Evolutionary conservation across 2,113 vertebrate genomes (phyloP), one percentile per base, ranked within the genome.

Genomic region (Larimichthys crocea): DNA sequence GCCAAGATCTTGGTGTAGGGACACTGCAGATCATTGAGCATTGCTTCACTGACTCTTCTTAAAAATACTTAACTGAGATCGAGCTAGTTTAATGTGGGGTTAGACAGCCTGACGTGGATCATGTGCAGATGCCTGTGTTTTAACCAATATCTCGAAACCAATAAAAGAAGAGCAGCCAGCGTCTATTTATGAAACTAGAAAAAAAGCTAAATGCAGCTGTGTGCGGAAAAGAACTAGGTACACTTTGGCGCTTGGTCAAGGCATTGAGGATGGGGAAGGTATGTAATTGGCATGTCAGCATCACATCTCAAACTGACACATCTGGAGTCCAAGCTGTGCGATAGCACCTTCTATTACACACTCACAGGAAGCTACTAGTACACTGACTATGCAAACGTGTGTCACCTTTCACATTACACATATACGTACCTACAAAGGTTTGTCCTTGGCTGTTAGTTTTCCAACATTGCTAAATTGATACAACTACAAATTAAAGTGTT

Each of bases 191-290:
- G 20, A 44, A 53, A 74, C 26, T 12, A 40, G 20, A 9, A 65
- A 57, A 65, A 55, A 55, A 53, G 19, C 62, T 84, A 53, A 77
- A 74, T 22, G 5, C 73, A 82, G 79, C 59, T 71, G 76, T 71
- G 76, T 59, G 65, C 15, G 15, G 70, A 66, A 63, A 48, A 68
- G 24, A 85, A 65, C 49, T 17, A 2, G 52, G 40, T 71, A 79
- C 71, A 62, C 75, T 82, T 83, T 17, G 81, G 85, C 76, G 87
- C 76, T 85, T 82, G 80, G 78, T 87, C 80, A 86, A 89, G 89
- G 89, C 85, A 74, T 91, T 89, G 15, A 62, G 76, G 74, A 86
- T 49, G 53, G 72, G 53, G 19, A 57, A 11, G 17, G 50, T 5
- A 55, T 74, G 67, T 67, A n/a, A 73, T 12, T 57, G 65, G 64